Evolutionary conservation across 2,888 invertebrate species (phyloP).

Genomic region (Drosophila subquinaria): DNA sequence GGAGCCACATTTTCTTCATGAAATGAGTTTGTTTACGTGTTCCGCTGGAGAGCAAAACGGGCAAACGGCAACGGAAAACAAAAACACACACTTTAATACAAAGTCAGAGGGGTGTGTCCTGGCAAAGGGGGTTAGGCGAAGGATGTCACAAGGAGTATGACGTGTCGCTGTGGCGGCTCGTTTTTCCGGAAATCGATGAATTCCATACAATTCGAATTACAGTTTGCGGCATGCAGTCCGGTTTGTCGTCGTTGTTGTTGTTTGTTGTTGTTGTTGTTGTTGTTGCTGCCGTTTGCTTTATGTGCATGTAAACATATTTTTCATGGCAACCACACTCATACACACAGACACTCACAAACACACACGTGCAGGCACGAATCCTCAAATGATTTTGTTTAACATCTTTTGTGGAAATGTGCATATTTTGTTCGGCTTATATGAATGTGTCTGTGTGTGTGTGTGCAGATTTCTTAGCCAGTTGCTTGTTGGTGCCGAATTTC

Average conservation of each 20-base stretch:
- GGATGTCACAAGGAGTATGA: conserved; percentile 22
- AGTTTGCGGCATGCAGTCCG: conserved; percentile 72
- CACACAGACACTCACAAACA: background rate
- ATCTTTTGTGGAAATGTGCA: conserved; percentile 82
- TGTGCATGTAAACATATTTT: conserved; percentile 82
- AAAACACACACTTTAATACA: conserved; percentile 60
- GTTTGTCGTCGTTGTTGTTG: conserved; percentile 54
- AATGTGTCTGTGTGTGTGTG: conserved; percentile 9
- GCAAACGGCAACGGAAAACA: conserved; percentile 16
- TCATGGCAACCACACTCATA: conserved; percentile 52
- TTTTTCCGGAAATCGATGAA: conserved; percentile 67
- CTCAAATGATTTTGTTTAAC: conserved; percentile 82
- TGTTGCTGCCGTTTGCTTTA: conserved; percentile 62
- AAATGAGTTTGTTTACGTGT: conserved; percentile 81
- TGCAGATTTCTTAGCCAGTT: conserved; percentile 24
- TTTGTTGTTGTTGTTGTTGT: conserved; percentile 26
- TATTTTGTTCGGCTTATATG: conserved; percentile 49
- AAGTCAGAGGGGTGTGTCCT: conserved; percentile 14
- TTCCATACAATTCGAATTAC: conserved; percentile 65
- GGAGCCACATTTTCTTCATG: conserved; percentile 72
- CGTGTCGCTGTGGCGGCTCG: conserved; percentile 56
- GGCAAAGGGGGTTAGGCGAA: background rate
- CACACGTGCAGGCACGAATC: conserved; percentile 44
- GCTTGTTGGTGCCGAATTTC: conserved; percentile 75
- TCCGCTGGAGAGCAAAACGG: conserved; percentile 29